A percentile compares a stretch with the other conserved stretches of the same genome.
Evolutionary conservation across 1,140 invertebrate species (phyloP).

Genomic region (Melanaphis sacchari): DNA sequence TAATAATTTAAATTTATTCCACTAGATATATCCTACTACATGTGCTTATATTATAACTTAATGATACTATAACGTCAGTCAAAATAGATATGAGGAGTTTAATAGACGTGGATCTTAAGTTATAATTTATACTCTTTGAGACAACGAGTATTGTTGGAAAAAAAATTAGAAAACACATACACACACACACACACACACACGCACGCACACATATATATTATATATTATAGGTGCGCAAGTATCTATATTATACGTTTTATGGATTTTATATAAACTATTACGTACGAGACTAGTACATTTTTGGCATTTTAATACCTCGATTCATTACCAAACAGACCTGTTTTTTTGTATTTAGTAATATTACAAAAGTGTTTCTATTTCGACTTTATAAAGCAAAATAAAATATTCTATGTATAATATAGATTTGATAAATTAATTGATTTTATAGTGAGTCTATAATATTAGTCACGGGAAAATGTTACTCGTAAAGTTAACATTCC

Average conservation of each 20-base stretch:
- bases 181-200: no score
- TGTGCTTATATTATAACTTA: neutral
- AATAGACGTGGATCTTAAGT: neutral
- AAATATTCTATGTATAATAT: neutral
- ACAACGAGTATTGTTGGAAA: no score
- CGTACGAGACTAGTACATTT: neutral
- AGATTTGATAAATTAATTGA: neutral
- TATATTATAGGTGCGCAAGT: neutral
- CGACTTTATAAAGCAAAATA: neutral
- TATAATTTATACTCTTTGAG: neutral
- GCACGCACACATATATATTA: no score
- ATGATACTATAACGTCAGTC: neutral
- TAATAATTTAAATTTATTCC: neutral
- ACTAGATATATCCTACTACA: neutral
- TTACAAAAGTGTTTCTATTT: neutral
- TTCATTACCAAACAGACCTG: neutral
- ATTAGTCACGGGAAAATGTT: neutral
- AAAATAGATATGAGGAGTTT: neutral
- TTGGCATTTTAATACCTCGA: neutral
- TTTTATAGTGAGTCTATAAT: neutral
- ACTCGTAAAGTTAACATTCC: neutral
- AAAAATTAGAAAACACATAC: neutral
- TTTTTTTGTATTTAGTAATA: neutral
- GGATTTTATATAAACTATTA: neutral
- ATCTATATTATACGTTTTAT: neutral